Conservation (phyloP, 53 echinoderm and acorn worm genomes). For the Henricia sp. region DNA sequence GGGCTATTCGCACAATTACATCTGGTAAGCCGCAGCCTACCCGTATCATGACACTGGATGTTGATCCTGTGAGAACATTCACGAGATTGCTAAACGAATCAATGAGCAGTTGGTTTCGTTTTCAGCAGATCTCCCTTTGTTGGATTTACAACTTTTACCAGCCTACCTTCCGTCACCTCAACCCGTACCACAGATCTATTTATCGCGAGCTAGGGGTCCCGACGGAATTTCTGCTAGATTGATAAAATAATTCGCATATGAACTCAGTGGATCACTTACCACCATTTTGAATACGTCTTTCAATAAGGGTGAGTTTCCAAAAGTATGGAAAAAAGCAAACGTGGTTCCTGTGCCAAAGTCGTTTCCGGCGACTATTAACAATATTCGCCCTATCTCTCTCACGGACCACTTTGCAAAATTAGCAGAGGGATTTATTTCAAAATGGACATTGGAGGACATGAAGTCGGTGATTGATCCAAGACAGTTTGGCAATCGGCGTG, state of each 20-base stretch:
- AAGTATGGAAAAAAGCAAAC: constrained; percentile 11
- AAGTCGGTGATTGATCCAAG: too few species aligned
- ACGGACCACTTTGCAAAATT: too few species aligned
- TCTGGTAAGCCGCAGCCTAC: background rate
- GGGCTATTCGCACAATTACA: constrained; percentile 27
- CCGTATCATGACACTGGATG: background rate
- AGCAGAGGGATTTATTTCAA: too few species aligned
- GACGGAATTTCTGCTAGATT: constrained; percentile 3
- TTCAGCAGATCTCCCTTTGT: background rate
- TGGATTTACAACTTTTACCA: background rate
- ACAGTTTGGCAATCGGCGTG: too few species aligned
- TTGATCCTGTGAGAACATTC: background rate
- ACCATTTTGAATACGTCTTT: constrained; percentile 14
- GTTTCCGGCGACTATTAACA: background rate
- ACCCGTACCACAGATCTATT: background rate
- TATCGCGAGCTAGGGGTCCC: background rate
- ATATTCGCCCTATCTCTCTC: background rate
- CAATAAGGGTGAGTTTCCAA: background rate
- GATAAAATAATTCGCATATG: constrained; percentile 12
- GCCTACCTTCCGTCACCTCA: background rate
- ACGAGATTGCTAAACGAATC: constrained; percentile 1
- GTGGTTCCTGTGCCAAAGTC: constrained; percentile 19
- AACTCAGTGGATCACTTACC: constrained; percentile 8
- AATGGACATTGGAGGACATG: too few species aligned
- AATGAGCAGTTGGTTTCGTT: background rate